Evolutionary conservation across 1,140 invertebrate genomes (phyloP), one percentile per base, ranked within the genome.

Genomic region (Pissodes strobi): DNA sequence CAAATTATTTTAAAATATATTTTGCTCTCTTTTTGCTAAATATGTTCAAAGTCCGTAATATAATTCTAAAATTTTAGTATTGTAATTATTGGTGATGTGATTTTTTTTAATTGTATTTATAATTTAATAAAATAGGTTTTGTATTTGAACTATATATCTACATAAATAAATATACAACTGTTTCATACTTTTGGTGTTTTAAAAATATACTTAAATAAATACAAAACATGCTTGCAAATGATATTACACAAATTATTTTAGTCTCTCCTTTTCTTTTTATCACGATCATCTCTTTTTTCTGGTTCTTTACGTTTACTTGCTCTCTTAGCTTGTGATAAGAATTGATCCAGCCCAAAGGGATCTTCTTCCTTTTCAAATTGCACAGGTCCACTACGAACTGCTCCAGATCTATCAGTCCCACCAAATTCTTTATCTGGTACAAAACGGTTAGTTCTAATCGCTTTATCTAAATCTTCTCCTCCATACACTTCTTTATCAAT

Each of bases 321-420:
- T 60, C 90, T 87, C 77, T 99, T 98, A 49, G 95, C 96, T 79
- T 96, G 91, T 68, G 91, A 93, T 83, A 99, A 94, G 85, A 99
- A 98, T 78, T 96, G 92, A 87, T 96, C 94, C 70, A 99, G 82
- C 82, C 95, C 95, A 79, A 99, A 99, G 46, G 95, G 94, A 92
- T 99, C 96, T 71, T 93, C 91, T 73, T 95, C 93, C 78, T 88
- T 90, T 73, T 97, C 94, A 82, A 98, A 99, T 77, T 98, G 94
- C 17, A 99, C 97, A 3, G 97, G 97, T 0, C 96, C 97, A 41
- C 89, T 87, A n/a, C 95, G 84, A n/a, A 72, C 79, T 15, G 86
- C 80, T 9, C 81, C 80, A 17, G 81, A 82, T 34, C 89, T 80
- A 72, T 95, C 93, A 10, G 92, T 91, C 5, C 97, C 97, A 30